Percentiles rank a stretch among this genome's conserved stretches.
phyloP scores from a whole-genome alignment of 2,797 vertebrate genomes.

The Cheracebus regulus region DNA sequence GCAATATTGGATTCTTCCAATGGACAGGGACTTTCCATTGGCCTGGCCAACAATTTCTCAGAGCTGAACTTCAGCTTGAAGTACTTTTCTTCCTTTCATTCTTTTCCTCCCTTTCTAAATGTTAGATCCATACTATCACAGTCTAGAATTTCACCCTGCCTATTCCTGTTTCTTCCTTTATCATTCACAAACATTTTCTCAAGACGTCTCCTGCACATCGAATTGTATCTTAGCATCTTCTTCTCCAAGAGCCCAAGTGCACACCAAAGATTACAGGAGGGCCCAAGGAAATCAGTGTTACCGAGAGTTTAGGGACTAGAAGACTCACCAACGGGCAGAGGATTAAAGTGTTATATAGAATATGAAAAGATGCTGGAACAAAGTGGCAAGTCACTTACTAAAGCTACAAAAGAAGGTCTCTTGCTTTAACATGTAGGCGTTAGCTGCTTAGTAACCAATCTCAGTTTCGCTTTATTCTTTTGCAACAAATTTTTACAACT shows the following conservation, averaged over 20 bases:
- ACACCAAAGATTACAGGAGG: background rate
- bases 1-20: background rate
- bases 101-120: background rate
- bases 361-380: background rate
- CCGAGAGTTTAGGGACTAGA: too few species aligned
- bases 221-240: background rate
- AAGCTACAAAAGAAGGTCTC: background rate
- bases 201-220: background rate
- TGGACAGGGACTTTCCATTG: background rate
- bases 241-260: background rate
- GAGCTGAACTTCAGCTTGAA: background rate
- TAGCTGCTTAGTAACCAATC: background rate
- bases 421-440: background rate
- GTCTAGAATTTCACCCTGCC: background rate
- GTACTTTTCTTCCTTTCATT: background rate
- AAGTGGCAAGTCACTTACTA: background rate
- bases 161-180: background rate
- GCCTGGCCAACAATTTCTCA: background rate
- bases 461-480: background rate
- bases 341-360: background rate
- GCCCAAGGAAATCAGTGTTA: background rate
- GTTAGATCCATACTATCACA: background rate
- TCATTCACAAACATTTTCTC: background rate
- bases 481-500: background rate
- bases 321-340: background rate